Conservation (phyloP, 2,797 vertebrate genomes). For the Fistularia tabacaria region DNA sequence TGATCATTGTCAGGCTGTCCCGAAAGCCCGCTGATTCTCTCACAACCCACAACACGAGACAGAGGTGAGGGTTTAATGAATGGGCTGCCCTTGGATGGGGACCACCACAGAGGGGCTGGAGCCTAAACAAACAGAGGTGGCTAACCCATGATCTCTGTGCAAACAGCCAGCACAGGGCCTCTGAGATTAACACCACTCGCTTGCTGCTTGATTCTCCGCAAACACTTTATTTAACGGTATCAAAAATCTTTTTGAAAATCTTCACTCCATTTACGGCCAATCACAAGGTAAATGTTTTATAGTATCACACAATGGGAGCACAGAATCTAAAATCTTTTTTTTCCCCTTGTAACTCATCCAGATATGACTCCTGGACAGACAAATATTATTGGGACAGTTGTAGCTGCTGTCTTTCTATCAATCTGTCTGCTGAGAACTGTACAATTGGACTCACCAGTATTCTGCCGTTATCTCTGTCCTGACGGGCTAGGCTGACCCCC, state of each 20-base stretch:
- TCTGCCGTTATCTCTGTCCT: conserved; percentile 82
- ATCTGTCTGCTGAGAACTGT: not conserved
- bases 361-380: conserved; percentile 53
- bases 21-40: conserved; percentile 16
- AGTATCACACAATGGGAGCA: conserved; percentile 40
- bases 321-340: not conserved
- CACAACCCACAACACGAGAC: conserved; percentile 24
- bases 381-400: not conserved
- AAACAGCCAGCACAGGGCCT: conserved; percentile 51
- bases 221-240: conserved; percentile 32
- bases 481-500: conserved; percentile 94
- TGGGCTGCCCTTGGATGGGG: conserved; percentile 47
- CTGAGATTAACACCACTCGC: conserved; percentile 42
- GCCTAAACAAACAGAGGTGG: conserved; percentile 67
- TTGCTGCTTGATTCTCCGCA: conserved; percentile 26
- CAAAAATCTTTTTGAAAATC: conserved; percentile 40
- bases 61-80: conserved; percentile 56
- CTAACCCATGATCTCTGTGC: conserved; percentile 62
- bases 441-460: conserved; percentile 83
- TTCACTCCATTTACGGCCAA: conserved; percentile 21
- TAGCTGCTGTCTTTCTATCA: not conserved
- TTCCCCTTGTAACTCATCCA: conserved; percentile 26
- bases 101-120: conserved; percentile 49
- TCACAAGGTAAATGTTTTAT: conserved; percentile 42
- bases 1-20: conserved; percentile 15